Evolutionary conservation across 2,888 invertebrate species (phyloP), one percentile per base, ranked within the genome.

Genomic region (Nysson spinosus): DNA sequence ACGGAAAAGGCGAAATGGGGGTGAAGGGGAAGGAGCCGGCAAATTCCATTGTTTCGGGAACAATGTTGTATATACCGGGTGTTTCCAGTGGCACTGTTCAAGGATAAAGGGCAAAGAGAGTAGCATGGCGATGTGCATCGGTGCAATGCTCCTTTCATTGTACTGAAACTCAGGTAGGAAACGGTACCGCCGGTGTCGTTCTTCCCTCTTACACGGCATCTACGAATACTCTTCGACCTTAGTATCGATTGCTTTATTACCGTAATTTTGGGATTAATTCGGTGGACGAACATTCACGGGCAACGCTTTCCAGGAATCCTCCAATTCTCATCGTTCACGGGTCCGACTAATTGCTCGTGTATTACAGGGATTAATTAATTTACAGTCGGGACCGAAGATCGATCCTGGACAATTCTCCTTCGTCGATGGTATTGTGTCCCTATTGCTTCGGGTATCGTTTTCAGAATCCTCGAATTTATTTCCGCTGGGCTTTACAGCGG

Each of bases 241-340:
- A 30, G 55, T 60, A 55, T 71, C 72, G 62, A 79, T 80, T 75
- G 72, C 75, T 82, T 79, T 75, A 79, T 79, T 76, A 62, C 64
- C 49, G 61, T 70, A 66, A 78, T 78, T 76, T 65, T 68, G 57
- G 61, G 67, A 79, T 81, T 80, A 76, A 79, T 77, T 77, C 71
- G 50, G 14, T 19, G 40, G 42, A 44, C 32, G 43, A 46, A 55
- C 28, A 69, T 64, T 73, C 69, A 52, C 34, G 55, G 50, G 34
- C 42, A 22, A 30, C 58, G 56, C 58, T 62, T 47, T 35, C 54
- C 55, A 49, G 58, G 65, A 72, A 69, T 72, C 47, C 50, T 35
- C 51, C 61, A 51, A 65, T 72, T 58, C 52, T 62, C 47, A 24
- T 63, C 51, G 54, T 68, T 50, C 40, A 7, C 43, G 28, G 22